Evolutionary conservation across 2,113 vertebrate species (phyloP).

Genomic region (Amblyopsis rosae): DNA sequence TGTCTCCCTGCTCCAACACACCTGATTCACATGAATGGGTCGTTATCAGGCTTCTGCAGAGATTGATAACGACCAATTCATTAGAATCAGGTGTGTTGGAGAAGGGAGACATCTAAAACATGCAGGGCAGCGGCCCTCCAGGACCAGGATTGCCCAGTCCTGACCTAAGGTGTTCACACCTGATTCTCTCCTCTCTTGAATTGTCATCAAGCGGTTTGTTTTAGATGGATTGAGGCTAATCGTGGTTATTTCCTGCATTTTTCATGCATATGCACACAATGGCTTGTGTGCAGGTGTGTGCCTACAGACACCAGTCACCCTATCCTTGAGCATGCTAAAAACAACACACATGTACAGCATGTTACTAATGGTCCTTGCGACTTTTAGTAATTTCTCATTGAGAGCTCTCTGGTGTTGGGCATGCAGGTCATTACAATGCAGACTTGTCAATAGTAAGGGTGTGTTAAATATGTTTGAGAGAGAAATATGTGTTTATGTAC

Average conservation of each 20-base stretch:
- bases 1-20: no score
- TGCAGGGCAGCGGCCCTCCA: no score
- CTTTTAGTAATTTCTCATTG: constrained; percentile 31
- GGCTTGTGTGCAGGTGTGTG: constrained; percentile 35
- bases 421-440: constrained; percentile 42
- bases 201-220: constrained; percentile 64
- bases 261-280: constrained; percentile 19
- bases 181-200: constrained; percentile 59
- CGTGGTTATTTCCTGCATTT: constrained; percentile 48
- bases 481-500: constrained; percentile 68
- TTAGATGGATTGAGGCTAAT: constrained; percentile 22
- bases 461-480: constrained; percentile 57
- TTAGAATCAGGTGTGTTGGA: no score
- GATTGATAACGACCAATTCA: no score
- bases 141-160: no score
- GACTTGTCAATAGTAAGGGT: constrained; percentile 19
- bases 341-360: constrained; percentile 17
- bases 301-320: neutral
- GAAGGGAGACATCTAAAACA: no score
- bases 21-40: no score
- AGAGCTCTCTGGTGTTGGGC: constrained; percentile 21
- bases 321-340: constrained; percentile 39
- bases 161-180: constrained; percentile 62
- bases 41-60: no score
- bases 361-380: constrained; percentile 26